Percentiles rank a stretch among this genome's conserved stretches.
phyloP scores from a whole-genome alignment of 1,140 invertebrate genomes.

The Drosophila kepulauana region DNA sequence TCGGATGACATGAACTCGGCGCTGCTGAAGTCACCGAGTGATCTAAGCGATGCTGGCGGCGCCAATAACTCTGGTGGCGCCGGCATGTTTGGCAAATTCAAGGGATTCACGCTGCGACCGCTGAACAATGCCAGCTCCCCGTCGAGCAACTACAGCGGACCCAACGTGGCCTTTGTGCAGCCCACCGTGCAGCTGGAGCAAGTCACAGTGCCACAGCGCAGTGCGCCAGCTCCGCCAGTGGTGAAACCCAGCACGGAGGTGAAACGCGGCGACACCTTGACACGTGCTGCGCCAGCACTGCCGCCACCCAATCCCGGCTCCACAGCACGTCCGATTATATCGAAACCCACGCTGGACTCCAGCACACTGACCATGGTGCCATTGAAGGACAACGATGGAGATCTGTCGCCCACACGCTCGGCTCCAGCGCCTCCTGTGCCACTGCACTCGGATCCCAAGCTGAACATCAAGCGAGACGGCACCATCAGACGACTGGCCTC shows the following conservation, averaged over 20 bases:
- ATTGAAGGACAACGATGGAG: conserved; percentile 87
- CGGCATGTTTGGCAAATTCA: conserved; percentile 92
- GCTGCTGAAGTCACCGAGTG: conserved; percentile 86
- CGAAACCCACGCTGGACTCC: conserved; percentile 91
- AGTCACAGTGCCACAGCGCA: conserved; percentile 63
- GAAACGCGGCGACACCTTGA: conserved; percentile 44
- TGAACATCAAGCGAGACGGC: conserved; percentile 85
- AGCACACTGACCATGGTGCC: conserved; percentile 91
- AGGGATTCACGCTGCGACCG: conserved; percentile 92
- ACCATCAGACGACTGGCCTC: conserved; percentile 91
- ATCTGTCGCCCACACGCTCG: conserved; percentile 84
- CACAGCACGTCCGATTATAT: conserved; percentile 90
- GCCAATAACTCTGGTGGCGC: conserved; percentile 57
- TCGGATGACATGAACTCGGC: conserved; percentile 88
- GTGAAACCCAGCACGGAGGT: conserved; percentile 21
- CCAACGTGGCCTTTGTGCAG: conserved; percentile 84
- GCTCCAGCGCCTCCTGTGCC: conserved; percentile 78
- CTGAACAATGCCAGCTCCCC: conserved; percentile 84
- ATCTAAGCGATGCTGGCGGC: conserved; percentile 86
- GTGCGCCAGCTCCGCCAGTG: conserved; percentile 75
- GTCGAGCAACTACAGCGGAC: conserved; percentile 65
- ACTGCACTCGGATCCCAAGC: conserved; percentile 82
- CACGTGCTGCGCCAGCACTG: conserved; percentile 85
- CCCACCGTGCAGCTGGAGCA: conserved; percentile 74
- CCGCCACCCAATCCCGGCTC: conserved; percentile 86